Base-by-base conservation (phyloP, 2,113 vertebrate genomes). In the Siphamia tubifer region DNA sequence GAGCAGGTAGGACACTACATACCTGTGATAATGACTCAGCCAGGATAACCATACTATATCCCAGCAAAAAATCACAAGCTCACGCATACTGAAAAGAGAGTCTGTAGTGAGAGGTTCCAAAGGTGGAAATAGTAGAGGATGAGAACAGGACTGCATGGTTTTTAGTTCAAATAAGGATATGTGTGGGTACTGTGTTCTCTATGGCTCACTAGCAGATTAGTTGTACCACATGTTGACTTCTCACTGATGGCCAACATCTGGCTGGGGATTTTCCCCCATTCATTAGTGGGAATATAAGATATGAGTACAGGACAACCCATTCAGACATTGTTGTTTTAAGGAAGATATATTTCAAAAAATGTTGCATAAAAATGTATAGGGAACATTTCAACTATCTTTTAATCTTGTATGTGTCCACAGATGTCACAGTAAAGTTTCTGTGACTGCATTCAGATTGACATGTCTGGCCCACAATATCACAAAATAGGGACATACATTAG, bases 1-100 rank as follows among this genome's bases (percentile, higher is more conserved):
- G 97, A 98, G 74, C 96, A 98, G 95, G 97, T 98, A 35, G 4
- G 34, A 20, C 13, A 24, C 45, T 11, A 17, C 25, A 13, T 34
- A n/a, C n/a, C n/a, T n/a, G n/a, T n/a, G n/a, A n/a, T n/a, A n/a
- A n/a, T n/a, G n/a, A n/a, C n/a, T n/a, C n/a, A n/a, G n/a, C n/a
- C n/a, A n/a, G n/a, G n/a, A n/a, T n/a, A 23, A 19, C 48, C 40
- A 58, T 49, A 15, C n/a, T 24, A 48, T 48, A 58, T 48, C 40
- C 16, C 1, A 43, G 23, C 17, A 30, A 2, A 44, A 61, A 34
- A n/a, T 57, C 13, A 13, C n/a, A 5, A 19, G 21, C 43, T 8
- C 43, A 25, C 25, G n/a, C n/a, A n/a, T n/a, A n/a, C n/a, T n/a
- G n/a, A n/a, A n/a, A n/a, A n/a, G n/a, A n/a, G n/a, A n/a, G n/a